These are phyloP conservation scores for Syncerus caffer DNA, from an alignment of 2,797 vertebrate species.

Conservation along the genomic window DNA sequence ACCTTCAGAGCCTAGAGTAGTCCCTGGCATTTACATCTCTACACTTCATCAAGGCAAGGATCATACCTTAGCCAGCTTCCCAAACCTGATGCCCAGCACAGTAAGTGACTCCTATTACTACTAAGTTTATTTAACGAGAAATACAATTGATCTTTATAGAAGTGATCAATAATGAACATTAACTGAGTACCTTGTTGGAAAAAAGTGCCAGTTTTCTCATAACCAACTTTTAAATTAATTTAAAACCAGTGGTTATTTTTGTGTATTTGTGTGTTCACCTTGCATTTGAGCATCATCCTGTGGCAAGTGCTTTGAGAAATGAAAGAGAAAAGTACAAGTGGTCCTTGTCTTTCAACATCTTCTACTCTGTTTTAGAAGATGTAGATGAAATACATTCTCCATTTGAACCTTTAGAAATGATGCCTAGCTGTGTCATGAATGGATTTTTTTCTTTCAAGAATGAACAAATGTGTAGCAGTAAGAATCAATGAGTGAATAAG, in stretches of 20 bases:
- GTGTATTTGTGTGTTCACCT: not conserved
- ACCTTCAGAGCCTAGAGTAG: not conserved
- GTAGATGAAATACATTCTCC: not conserved
- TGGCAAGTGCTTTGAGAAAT: not conserved
- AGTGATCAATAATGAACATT: not conserved
- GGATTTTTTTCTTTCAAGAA: not conserved
- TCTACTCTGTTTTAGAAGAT: not conserved
- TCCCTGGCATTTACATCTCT: not conserved
- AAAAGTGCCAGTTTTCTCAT: not conserved
- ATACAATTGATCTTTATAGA: not conserved
- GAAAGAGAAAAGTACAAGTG: not conserved
- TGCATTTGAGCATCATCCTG: not conserved
- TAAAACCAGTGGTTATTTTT: not conserved
- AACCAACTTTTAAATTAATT: not conserved
- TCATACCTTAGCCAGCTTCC: not conserved
- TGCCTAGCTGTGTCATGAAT: not conserved
- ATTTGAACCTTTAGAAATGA: not conserved
- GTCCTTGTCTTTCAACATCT: not conserved
- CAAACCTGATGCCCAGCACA: not conserved
- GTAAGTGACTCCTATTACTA: not conserved
- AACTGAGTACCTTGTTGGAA: not conserved
- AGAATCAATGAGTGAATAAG: not conserved
- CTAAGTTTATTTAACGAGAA: conserved; percentile 1
- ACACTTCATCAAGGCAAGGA: not conserved
- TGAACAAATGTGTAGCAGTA: not conserved